A percentile compares a stretch with the other conserved stretches of the same genome.
Conservation (phyloP, 1,140 invertebrate genomes). For the Portunus trituberculatus region DNA sequence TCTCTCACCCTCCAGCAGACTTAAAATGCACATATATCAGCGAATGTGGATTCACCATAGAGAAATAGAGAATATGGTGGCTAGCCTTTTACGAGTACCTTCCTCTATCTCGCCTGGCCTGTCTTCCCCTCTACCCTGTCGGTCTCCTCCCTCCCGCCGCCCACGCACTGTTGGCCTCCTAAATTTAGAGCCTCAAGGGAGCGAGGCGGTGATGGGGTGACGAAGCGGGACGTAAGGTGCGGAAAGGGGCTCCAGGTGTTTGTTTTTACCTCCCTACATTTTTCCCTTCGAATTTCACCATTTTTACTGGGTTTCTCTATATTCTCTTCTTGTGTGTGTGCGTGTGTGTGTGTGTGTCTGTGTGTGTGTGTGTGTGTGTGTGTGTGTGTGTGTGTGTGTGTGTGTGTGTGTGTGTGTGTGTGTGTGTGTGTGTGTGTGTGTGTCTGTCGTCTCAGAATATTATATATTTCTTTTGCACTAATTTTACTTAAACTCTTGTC, state of each 20-base stretch:
- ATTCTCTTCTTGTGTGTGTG: neutral
- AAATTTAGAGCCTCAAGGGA: neutral
- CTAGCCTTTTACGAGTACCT: too few species aligned
- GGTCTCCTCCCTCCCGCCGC: neutral
- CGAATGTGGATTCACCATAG: too few species aligned
- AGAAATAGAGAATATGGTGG: too few species aligned
- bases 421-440: neutral
- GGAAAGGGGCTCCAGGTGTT: neutral
- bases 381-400: neutral
- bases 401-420: slow-evolving; percentile 5
- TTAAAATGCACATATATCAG: too few species aligned
- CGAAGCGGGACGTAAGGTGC: neutral
- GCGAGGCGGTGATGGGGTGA: neutral
- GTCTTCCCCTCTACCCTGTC: too few species aligned
- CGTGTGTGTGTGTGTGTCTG: neutral
- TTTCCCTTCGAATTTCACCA: neutral
- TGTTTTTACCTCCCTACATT: neutral
- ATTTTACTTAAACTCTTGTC: neutral
- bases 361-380: neutral
- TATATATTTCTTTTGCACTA: neutral
- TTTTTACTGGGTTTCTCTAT: neutral
- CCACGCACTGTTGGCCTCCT: neutral
- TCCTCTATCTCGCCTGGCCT: neutral
- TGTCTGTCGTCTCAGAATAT: neutral
- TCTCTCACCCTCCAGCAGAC: too few species aligned